phyloP scores from a whole-genome alignment of 2,797 vertebrate genomes.

The Crotalus adamanteus region DNA sequence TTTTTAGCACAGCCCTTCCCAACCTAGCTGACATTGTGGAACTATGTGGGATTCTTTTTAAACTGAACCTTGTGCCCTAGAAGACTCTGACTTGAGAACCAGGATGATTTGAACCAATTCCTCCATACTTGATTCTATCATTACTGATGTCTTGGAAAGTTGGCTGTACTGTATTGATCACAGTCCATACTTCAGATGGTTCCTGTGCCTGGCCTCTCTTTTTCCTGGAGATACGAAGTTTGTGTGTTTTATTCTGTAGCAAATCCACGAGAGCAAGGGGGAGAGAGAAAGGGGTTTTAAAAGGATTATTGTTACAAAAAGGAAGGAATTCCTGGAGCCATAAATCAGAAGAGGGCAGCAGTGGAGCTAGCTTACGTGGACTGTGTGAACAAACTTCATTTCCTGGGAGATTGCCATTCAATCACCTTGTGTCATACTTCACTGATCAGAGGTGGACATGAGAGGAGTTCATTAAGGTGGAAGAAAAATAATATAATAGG shows the following conservation, averaged over 20 bases:
- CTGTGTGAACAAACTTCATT: conserved; percentile 76
- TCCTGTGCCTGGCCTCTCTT: conserved; percentile 30
- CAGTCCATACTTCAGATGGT: conserved; percentile 49
- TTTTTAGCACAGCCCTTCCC: conserved; percentile 14
- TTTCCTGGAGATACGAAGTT: conserved; percentile 40
- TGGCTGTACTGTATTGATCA: conserved; percentile 49
- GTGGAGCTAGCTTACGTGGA: conserved; percentile 69
- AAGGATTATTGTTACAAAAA: conserved; percentile 70
- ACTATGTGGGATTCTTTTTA: not conserved
- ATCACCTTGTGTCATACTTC: conserved; percentile 75
- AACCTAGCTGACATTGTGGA: not conserved
- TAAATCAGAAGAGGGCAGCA: conserved; percentile 73
- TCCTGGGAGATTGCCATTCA: conserved; percentile 76
- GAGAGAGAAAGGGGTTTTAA: conserved; percentile 63
- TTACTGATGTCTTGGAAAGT: conserved; percentile 52
- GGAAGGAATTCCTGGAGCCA: conserved; percentile 70
- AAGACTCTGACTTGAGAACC: not conserved
- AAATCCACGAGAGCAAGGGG: conserved; percentile 40
- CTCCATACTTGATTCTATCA: not conserved
- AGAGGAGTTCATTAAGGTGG: conserved; percentile 76
- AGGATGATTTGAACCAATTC: not conserved
- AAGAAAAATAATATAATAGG: conserved; percentile 73
- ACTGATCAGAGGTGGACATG: conserved; percentile 77
- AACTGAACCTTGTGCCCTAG: no score
- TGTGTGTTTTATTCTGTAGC: conserved; percentile 42